Evolutionary conservation across 1,140 invertebrate genomes (phyloP), one percentile per base, ranked within the genome.

Genomic region (Lucilia sericata): DNA sequence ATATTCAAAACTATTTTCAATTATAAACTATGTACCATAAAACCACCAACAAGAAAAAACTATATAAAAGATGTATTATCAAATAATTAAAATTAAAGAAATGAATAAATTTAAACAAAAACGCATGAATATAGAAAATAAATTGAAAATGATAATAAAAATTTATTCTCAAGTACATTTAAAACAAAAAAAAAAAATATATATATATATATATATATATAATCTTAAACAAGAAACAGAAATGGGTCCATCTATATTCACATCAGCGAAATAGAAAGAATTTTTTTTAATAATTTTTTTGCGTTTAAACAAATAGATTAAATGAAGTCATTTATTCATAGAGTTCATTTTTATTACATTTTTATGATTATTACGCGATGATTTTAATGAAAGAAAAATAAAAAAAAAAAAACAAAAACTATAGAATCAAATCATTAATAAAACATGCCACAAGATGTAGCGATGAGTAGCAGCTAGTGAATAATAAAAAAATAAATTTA

Each of bases 291-390:
- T 60, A 17, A 12, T 60, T 60, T 70, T 21, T 70, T 70, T 70
- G 65, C 65, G 65, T 70, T 17, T 70, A 10, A 60, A 14, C 17
- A 60, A 60, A 60, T 70, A 21, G 65, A 21, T 70, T 70, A 70
- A 70, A 25, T 21, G 19, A 25, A 70, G 19, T 4, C 65, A 70
- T 70, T 70, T 19, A 70, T 70, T 21, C 5, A 8, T 65, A 70
- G 9, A 21, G 19, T 70, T 70, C n/a, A 12, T 70, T 70, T 70
- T 70, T 70, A 70, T 70, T 70, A 70, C 19, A 70, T 70, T 70
- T 70, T 70, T 70, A 21, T 70, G 65, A 70, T 70, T 70, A 21
- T 70, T 70, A 70, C 21, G 65, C 21, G 65, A 70, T 70, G 9
- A 21, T 7, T 25, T 70, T 70, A 21, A 21, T 70, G 4, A 25